phyloP scores from a whole-genome alignment of 2,113 vertebrate genomes.

The Hirundichthys speculiger region DNA sequence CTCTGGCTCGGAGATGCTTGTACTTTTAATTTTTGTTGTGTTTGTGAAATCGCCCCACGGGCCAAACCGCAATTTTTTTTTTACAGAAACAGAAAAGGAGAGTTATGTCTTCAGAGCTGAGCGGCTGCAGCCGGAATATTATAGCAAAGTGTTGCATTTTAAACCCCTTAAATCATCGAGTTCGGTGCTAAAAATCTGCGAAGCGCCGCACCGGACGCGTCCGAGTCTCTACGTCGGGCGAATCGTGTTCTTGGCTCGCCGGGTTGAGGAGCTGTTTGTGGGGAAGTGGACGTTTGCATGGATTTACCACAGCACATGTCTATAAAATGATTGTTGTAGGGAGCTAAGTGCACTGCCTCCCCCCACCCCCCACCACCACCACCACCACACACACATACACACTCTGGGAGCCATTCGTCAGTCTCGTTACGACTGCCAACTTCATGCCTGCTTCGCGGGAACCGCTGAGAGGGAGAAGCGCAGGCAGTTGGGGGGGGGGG shows the following conservation, averaged over 20 bases:
- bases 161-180: slow-evolving; percentile 6
- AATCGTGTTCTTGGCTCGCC: no score
- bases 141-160: background rate
- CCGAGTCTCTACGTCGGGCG: no score
- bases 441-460: slow-evolving; percentile 50
- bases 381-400: slow-evolving; percentile 37
- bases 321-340: slow-evolving; percentile 65
- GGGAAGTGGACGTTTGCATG: slow-evolving; percentile 43
- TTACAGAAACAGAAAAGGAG: background rate
- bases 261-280: slow-evolving; percentile 48
- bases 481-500: slow-evolving; percentile 13
- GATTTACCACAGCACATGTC: slow-evolving; percentile 60
- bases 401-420: slow-evolving; percentile 75
- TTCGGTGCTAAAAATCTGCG: no score
- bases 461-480: slow-evolving; percentile 55
- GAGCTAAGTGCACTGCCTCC: slow-evolving; percentile 41
- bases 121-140: background rate
- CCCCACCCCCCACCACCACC: slow-evolving; percentile 14
- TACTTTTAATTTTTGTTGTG: no score
- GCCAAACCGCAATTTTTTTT: background rate
- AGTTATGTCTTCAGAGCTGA: background rate
- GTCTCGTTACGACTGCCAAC: slow-evolving; percentile 75
- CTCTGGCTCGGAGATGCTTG: no score
- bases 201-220: no score
- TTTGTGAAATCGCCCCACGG: no score